These are phyloP conservation scores for Atherix ibis DNA, from an alignment of 2,888 invertebrate genomes.

Conservation along the genomic window DNA sequence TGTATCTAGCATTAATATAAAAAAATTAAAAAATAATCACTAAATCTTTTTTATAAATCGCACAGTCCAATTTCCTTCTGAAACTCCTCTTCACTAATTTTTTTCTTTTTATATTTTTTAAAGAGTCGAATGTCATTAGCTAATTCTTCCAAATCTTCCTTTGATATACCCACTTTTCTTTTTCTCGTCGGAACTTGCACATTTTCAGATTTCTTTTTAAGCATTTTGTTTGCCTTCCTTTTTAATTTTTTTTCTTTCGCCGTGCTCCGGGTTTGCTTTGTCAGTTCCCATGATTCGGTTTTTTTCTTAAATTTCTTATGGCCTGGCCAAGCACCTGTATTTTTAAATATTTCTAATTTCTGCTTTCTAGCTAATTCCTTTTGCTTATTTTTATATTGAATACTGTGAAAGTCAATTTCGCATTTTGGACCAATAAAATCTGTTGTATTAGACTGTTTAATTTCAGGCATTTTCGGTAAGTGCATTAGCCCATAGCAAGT, in stretches of 20 bases:
- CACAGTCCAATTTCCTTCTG: constrained; percentile 43
- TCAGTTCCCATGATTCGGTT: constrained; percentile 61
- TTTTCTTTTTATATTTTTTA: constrained; percentile 74
- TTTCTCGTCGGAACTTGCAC: constrained; percentile 31
- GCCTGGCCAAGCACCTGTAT: constrained; percentile 62
- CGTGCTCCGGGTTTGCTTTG: constrained; percentile 39
- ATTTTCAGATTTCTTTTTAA: constrained; percentile 24
- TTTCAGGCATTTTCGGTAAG: constrained; percentile 90
- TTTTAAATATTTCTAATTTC: constrained; percentile 52
- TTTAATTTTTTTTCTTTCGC: constrained; percentile 40
- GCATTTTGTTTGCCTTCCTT: constrained; percentile 31
- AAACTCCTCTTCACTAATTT: constrained; percentile 52
- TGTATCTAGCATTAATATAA: too few species aligned
- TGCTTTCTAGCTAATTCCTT: constrained; percentile 55
- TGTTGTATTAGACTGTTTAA: constrained; percentile 48
- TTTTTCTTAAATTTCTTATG: constrained; percentile 37
- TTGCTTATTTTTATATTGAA: constrained; percentile 65
- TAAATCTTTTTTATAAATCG: constrained; percentile 8
- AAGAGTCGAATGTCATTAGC: constrained; percentile 67
- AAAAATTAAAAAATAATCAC: too few species aligned
- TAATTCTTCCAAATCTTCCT: constrained; percentile 61
- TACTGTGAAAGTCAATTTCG: constrained; percentile 52
- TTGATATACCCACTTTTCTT: constrained; percentile 40
- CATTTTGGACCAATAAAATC: constrained; percentile 31
- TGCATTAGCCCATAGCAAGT: constrained; percentile 79